Conservation (phyloP, 2,797 vertebrate species). For the Synanceia verrucosa region DNA sequence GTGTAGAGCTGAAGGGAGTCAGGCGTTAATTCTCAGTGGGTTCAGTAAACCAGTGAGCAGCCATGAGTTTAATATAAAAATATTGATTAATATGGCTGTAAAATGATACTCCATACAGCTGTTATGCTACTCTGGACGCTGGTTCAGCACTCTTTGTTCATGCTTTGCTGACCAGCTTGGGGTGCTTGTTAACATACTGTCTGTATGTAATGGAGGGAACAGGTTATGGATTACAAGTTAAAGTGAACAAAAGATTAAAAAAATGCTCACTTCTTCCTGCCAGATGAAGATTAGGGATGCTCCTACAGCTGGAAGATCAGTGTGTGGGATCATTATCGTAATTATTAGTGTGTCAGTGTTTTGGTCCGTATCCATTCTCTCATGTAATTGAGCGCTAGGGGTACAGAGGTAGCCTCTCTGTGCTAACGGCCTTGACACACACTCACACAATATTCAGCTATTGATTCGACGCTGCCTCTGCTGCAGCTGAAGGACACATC, state of each 20-base stretch:
- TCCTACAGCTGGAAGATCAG: background rate
- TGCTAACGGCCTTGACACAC: background rate
- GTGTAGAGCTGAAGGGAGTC: background rate
- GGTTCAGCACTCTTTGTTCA: background rate
- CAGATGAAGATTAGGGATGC: background rate
- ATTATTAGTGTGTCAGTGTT: constrained; percentile 7
- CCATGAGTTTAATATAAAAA: background rate
- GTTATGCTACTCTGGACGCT: background rate
- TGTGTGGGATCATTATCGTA: background rate
- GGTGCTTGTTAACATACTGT: background rate
- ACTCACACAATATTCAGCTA: background rate
- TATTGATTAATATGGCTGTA: background rate
- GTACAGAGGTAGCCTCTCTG: background rate
- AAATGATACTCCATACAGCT: background rate
- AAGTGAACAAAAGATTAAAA: background rate
- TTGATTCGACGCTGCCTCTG: background rate
- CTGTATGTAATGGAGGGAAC: constrained; percentile 4
- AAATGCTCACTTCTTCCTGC: background rate
- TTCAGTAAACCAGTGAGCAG: background rate
- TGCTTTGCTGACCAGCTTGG: background rate
- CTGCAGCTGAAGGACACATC: background rate
- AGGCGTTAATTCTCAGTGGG: background rate
- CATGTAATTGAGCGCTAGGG: background rate
- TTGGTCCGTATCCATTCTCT: background rate
- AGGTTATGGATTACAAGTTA: background rate